Conservation (phyloP, 2,888 invertebrate species). For the Sinodicranocentrus sp. region DNA sequence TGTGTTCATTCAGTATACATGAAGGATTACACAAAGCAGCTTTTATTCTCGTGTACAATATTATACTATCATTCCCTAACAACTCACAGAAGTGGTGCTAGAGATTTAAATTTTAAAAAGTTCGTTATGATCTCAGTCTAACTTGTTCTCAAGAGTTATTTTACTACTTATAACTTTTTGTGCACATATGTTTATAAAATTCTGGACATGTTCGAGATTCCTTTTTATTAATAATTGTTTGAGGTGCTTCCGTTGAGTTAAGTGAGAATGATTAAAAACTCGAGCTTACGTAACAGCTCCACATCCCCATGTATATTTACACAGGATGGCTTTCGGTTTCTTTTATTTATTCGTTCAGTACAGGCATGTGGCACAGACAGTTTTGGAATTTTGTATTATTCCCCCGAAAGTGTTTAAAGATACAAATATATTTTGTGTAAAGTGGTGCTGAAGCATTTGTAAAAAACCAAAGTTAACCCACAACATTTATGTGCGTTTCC, state of each 20-base stretch:
- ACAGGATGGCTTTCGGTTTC: too few species aligned
- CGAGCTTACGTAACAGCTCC: conserved; percentile 11
- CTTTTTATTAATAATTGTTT: background rate
- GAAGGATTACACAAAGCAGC: too few species aligned
- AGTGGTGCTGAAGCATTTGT: too few species aligned
- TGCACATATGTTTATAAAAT: conserved; percentile 13
- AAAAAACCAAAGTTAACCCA: too few species aligned
- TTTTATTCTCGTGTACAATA: background rate
- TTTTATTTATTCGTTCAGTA: too few species aligned
- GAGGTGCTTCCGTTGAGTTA: conserved; percentile 21
- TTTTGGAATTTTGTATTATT: too few species aligned
- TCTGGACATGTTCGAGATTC: conserved; percentile 22
- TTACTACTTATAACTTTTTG: background rate
- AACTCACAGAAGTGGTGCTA: background rate
- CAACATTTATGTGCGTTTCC: conserved; percentile 3
- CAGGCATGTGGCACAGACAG: too few species aligned
- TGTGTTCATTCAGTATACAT: too few species aligned
- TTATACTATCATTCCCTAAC: too few species aligned
- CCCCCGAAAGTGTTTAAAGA: too few species aligned
- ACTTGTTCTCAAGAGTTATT: background rate
- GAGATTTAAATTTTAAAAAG: background rate
- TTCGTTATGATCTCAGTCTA: background rate
- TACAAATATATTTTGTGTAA: background rate
- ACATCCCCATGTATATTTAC: background rate
- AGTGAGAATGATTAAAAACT: conserved; percentile 16